Percentiles rank a stretch among this genome's conserved stretches.
Evolutionary conservation across 2,888 invertebrate genomes (phyloP).

Genomic region (Habrosyne pyritoides): DNA sequence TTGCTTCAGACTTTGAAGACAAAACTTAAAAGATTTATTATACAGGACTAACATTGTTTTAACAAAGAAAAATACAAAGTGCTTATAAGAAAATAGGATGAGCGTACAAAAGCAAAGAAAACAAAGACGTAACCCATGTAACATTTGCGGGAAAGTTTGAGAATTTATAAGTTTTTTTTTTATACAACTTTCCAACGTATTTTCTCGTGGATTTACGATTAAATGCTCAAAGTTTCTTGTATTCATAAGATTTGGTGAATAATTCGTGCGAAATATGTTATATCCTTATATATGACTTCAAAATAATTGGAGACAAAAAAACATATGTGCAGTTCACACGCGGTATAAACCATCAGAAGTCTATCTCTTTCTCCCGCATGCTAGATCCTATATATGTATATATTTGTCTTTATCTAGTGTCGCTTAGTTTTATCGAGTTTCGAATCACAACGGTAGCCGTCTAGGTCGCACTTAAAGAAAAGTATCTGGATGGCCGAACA

Average conservation of each 20-base stretch:
- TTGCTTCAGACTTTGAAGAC: neutral
- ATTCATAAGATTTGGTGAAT: neutral
- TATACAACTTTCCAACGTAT: neutral
- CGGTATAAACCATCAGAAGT: too few species aligned
- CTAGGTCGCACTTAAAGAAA: too few species aligned
- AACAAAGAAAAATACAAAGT: constrained; percentile 1
- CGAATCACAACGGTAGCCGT: too few species aligned
- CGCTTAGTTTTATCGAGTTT: too few species aligned
- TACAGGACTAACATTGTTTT: neutral
- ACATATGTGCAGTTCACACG: too few species aligned
- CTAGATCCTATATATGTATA: too few species aligned
- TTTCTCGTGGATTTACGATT: neutral
- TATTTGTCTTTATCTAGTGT: too few species aligned
- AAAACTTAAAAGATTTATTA: neutral
- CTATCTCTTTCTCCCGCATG: too few species aligned
- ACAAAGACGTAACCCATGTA: neutral
- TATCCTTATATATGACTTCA: too few species aligned
- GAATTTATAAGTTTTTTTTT: neutral
- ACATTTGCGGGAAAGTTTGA: neutral
- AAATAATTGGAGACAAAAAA: too few species aligned
- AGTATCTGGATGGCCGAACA: too few species aligned
- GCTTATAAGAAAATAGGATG: neutral
- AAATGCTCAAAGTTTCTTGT: neutral
- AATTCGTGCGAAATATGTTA: neutral
- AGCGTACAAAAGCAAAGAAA: neutral